phyloP scores from a whole-genome alignment of 2,797 vertebrate genomes.

The Betta splendens region DNA sequence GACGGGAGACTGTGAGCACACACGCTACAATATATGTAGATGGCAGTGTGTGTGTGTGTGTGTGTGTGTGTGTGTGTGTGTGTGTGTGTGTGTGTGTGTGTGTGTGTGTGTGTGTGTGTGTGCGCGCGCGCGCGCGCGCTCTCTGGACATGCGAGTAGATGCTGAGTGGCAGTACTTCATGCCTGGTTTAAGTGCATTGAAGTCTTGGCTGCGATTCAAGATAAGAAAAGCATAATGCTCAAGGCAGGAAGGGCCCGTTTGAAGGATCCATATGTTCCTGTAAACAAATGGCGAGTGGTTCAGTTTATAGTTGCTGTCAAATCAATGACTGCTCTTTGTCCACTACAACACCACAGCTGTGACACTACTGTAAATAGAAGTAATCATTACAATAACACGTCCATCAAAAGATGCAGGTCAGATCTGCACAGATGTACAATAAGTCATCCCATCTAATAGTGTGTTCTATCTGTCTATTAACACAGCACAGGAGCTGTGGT shows the following conservation, averaged over 20 bases:
- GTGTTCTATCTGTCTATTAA: neutral
- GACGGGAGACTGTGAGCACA: no score
- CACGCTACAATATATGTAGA: no score
- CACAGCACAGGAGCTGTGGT: constrained; percentile 7
- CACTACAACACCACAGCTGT: constrained; percentile 11
- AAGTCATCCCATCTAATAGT: no score
- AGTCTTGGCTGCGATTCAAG: constrained; percentile 31
- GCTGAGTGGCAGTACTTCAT: constrained; percentile 35
- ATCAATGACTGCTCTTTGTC: constrained; percentile 12
- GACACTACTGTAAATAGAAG: constrained; percentile 10
- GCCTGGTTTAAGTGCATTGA: constrained; percentile 31
- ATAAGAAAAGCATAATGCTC: constrained; percentile 5
- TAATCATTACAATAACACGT: constrained; percentile 1
- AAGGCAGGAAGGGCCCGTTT: constrained; percentile 2
- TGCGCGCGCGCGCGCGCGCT: no score
- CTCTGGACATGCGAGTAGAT: constrained; percentile 36
- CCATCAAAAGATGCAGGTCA: neutral
- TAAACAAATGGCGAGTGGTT: constrained; percentile 10
- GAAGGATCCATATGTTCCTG: constrained; percentile 10
- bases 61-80: constrained; percentile 23
- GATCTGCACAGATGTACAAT: constrained; percentile 6
- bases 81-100: constrained; percentile 1
- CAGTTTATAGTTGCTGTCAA: constrained; percentile 23
- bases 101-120: no score
- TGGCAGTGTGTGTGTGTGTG: constrained; percentile 36